Conservation (phyloP, 1,140 invertebrate genomes). For the Halotydeus destructor region DNA sequence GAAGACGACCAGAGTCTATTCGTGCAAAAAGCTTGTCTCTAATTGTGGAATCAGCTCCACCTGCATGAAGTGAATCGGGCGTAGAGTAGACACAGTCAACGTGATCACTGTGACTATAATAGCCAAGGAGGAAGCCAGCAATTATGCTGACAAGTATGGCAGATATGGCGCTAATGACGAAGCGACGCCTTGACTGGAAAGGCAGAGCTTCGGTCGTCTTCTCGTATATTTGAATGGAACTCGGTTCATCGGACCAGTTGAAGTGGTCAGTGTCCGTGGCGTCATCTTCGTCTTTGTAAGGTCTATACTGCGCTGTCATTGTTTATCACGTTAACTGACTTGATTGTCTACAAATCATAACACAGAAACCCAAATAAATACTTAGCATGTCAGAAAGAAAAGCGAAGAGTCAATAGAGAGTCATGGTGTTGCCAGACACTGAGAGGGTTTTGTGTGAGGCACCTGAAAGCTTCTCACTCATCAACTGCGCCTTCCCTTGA, state of each 20-base stretch:
- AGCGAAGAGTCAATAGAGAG: too few relatives aligned
- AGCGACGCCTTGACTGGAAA: conserved; percentile 12
- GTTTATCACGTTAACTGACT: too few relatives aligned
- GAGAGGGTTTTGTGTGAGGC: too few relatives aligned
- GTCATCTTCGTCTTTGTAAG: conserved; percentile 16
- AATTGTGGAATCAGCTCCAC: conserved; percentile 17
- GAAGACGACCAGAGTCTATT: conserved; percentile 14
- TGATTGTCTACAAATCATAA: too few relatives aligned
- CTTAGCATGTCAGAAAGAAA: too few relatives aligned
- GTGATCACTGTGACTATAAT: conserved; percentile 18
- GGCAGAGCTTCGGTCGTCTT: conserved; percentile 19
- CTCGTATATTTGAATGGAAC: conserved; percentile 19
- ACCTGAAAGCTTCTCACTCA: too few relatives aligned
- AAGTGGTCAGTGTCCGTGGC: conserved; percentile 14
- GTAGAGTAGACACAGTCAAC: conserved; percentile 14
- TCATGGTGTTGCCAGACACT: too few relatives aligned
- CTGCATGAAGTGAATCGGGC: conserved; percentile 16
- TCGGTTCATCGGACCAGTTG: conserved; percentile 17
- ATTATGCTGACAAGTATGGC: conserved; percentile 11
- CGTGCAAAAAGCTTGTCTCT: conserved; percentile 15
- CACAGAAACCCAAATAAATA: too few relatives aligned
- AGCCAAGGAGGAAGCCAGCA: conserved; percentile 18
- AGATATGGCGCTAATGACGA: conserved; percentile 13
- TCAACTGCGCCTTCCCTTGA: too few relatives aligned
- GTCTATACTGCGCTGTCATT: conserved; percentile 20